Conservation (phyloP, 2,797 vertebrate genomes). For the Gallinago nigripennis region DNA sequence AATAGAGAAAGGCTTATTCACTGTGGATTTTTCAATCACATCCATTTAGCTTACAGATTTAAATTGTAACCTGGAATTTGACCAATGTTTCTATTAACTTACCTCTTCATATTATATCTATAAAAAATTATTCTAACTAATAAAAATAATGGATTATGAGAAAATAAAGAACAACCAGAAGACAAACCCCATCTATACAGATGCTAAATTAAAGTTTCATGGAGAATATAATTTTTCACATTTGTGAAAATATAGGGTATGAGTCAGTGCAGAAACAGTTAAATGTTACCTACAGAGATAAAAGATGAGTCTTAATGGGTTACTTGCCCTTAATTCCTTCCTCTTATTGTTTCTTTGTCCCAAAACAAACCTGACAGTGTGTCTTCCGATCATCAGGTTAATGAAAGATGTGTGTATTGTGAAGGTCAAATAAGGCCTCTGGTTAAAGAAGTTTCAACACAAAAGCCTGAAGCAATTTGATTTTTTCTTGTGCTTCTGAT, state of each 20-base stretch:
- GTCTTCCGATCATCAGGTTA: neutral
- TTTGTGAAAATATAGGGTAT: neutral
- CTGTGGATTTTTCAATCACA: neutral
- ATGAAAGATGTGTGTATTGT: neutral
- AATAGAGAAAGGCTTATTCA: neutral
- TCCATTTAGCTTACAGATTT: neutral
- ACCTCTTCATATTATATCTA: neutral
- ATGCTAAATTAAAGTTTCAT: neutral
- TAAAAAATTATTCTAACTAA: neutral
- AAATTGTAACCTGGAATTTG: neutral
- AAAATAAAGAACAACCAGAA: neutral
- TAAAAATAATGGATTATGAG: neutral
- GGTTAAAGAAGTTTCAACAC: constrained; percentile 8
- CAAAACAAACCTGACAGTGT: neutral
- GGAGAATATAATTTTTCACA: neutral
- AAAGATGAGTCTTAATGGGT: neutral
- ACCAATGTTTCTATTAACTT: neutral
- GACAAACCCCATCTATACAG: neutral
- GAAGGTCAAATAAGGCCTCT: constrained; percentile 22
- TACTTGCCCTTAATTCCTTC: neutral
- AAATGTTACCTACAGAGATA: neutral
- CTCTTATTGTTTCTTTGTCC: neutral
- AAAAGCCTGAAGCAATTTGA: constrained; percentile 35
- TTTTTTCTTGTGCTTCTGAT: constrained; percentile 31
- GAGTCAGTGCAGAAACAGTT: neutral